Percentiles rank a stretch among this genome's conserved stretches.
Conservation (phyloP, 2,888 invertebrate genomes). For the Polyommatus icarus region DNA sequence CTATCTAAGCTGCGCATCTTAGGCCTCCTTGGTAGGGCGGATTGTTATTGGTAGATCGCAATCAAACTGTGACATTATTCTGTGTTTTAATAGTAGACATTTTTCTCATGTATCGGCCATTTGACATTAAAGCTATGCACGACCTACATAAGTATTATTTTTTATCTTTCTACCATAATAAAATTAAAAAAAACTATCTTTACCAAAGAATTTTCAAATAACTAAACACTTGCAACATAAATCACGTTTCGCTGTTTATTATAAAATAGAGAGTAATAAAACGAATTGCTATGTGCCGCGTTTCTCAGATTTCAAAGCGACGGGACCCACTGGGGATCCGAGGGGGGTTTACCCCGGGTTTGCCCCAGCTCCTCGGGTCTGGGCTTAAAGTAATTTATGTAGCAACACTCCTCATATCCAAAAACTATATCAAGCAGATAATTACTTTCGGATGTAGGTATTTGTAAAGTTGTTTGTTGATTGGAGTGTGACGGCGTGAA, state of each 20-base stretch:
- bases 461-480: neutral
- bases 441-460: neutral
- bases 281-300: neutral
- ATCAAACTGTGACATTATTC: no score
- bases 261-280: conserved; percentile 5
- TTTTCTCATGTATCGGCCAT: no score
- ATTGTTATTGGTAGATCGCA: no score
- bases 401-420: neutral
- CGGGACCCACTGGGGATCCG: conserved; percentile 1
- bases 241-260: neutral
- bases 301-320: conserved; percentile 19
- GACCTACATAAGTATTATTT: no score
- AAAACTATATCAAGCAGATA: neutral
- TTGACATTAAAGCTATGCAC: no score
- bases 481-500: neutral
- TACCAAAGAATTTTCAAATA: neutral
- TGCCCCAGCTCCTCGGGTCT: neutral
- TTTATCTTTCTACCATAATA: no score
- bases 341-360: neutral
- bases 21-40: no score
- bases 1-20: no score
- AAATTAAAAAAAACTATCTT: no score
- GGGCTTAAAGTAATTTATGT: conserved; percentile 12
- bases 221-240: neutral
- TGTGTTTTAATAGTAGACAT: no score